These are phyloP conservation scores for Aricia artaxerxes DNA, from an alignment of 2,888 invertebrate species.

Conservation along the genomic window DNA sequence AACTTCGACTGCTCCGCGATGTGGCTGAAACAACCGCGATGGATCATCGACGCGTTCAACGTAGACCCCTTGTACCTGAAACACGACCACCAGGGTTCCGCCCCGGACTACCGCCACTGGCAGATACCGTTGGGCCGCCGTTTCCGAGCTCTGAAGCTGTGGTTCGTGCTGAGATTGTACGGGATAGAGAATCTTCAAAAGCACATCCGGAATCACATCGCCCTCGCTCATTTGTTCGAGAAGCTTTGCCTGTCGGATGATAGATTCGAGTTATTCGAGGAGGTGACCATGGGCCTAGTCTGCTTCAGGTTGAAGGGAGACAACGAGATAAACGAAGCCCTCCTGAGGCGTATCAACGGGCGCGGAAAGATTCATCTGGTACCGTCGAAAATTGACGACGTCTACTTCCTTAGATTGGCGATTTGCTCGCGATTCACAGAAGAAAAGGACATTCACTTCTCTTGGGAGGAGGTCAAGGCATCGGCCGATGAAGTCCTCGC, in stretches of 20 bases:
- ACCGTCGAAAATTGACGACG: slow-evolving; percentile 91
- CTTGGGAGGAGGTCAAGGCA: slow-evolving; percentile 92
- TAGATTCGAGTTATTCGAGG: slow-evolving; percentile 93
- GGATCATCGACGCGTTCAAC: slow-evolving; percentile 96
- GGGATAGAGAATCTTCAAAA: slow-evolving; percentile 93
- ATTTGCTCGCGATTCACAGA: slow-evolving; percentile 93
- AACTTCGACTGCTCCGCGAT: slow-evolving; percentile 99
- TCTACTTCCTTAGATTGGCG: slow-evolving; percentile 93
- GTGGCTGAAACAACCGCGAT: slow-evolving; percentile 95
- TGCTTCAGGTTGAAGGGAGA: slow-evolving; percentile 95
- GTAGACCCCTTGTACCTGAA: slow-evolving; percentile 98
- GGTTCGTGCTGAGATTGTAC: slow-evolving; percentile 96
- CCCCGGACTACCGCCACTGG: slow-evolving; percentile 98
- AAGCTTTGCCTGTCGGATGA: slow-evolving; percentile 86
- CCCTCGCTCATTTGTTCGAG: slow-evolving; percentile 93
- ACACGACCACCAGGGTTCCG: slow-evolving; percentile 94
- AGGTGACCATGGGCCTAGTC: slow-evolving; percentile 96
- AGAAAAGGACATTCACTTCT: slow-evolving; percentile 88
- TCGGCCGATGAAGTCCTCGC: slow-evolving; percentile 85
- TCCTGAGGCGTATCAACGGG: slow-evolving; percentile 92
- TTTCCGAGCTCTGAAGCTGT: slow-evolving; percentile 95
- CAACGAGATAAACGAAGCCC: slow-evolving; percentile 90
- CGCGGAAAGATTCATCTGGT: slow-evolving; percentile 95
- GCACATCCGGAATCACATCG: slow-evolving; percentile 91
- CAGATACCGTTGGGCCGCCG: slow-evolving; percentile 96